Conservation (phyloP, 2,797 vertebrate species). For the Rhincodon typus region DNA sequence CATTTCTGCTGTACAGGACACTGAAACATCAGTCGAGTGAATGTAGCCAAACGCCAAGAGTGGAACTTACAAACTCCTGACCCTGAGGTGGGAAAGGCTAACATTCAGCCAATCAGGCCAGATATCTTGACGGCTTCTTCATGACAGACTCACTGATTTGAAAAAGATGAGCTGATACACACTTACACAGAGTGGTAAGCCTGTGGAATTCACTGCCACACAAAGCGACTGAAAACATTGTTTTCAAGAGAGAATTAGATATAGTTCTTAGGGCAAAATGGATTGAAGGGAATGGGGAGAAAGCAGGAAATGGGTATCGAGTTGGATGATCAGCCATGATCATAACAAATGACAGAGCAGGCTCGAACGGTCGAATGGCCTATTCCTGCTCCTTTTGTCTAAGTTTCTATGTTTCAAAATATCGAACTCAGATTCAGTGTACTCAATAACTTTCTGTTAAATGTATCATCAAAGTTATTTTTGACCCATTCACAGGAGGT, state of each 20-base stretch:
- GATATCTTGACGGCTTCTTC: background rate
- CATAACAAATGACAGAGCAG: too few relatives aligned
- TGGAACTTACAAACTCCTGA: background rate
- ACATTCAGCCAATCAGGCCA: background rate
- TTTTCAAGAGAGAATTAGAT: too few relatives aligned
- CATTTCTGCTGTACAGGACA: background rate
- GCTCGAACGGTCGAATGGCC: too few relatives aligned
- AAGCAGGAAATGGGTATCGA: too few relatives aligned
- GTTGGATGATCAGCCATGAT: too few relatives aligned
- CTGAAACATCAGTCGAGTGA: background rate
- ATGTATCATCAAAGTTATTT: background rate
- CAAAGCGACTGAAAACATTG: too few relatives aligned
- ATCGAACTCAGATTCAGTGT: background rate
- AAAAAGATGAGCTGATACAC: background rate
- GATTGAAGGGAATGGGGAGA: too few relatives aligned
- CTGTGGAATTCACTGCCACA: too few relatives aligned
- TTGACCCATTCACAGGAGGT: background rate
- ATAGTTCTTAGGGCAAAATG: too few relatives aligned
- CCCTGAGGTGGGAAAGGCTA: background rate
- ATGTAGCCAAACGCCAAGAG: background rate
- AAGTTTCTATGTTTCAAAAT: too few relatives aligned
- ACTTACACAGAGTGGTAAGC: background rate
- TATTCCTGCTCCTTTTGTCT: too few relatives aligned
- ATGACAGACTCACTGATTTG: background rate
- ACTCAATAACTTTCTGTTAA: background rate